Evolutionary conservation across 2,113 vertebrate genomes (phyloP), one percentile per base, ranked within the genome.

Genomic region (Uria lomvia): DNA sequence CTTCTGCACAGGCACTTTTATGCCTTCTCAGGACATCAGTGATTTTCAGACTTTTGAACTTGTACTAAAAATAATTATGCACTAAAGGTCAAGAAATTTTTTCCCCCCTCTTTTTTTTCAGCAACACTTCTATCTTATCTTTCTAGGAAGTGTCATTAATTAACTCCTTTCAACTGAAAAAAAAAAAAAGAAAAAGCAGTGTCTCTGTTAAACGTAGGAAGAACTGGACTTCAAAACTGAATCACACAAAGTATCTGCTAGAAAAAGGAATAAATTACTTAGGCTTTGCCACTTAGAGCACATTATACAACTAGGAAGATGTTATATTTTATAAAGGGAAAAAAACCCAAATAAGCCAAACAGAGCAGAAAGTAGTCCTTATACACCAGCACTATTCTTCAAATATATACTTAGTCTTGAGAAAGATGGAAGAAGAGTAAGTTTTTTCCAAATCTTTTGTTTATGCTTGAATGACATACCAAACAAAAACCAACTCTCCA

Each of bases 61-160:
- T 3, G 20, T 56, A 91, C 83, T 92, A 75, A 38, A 82, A 94
- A 94, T 93, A 91, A 77, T 68, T n/a, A 74, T 4, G 18, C 26
- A 71, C 19, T 86, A 65, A 95, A 92, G 88, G 88, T 91, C 80
- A 92, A 34, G 18, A 91, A 87, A 8, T 19, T 45, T 50, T n/a
- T 17, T 6, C 2, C 16, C 23, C 6, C 11, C 3, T 8, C 16
- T 29, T 47, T 55, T 79, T 79, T 78, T 83, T 83, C 76, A 3
- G 23, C 71, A 93, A 59, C 5, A 34, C 9, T 92, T 83, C 45
- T 40, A 43, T 80, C 55, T 86, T 40, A 40, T 89, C 72, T 75
- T 94, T 78, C 76, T 72, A 95, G 45, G 32, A 80, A 88, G 34
- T n/a, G 19, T 45, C 76, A 88, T 81, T 92, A 94, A 88, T 87